Evolutionary conservation across 2,888 invertebrate genomes (phyloP).

Genomic region (Lutraria lutraria): DNA sequence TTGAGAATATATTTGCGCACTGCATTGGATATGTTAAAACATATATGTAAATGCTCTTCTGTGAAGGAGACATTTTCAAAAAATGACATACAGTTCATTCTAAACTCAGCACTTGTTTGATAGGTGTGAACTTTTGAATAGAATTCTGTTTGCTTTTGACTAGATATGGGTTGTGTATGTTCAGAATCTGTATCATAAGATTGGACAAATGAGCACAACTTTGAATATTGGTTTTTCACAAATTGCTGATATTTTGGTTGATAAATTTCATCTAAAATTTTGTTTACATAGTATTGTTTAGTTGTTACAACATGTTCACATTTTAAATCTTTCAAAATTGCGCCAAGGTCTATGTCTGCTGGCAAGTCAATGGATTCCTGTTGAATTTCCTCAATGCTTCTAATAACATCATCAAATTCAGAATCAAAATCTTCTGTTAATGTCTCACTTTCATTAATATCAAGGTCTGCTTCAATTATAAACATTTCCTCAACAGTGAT

Average conservation of each 20-base stretch:
- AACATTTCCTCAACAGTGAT: not conserved
- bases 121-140: too few relatives aligned
- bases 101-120: too few relatives aligned
- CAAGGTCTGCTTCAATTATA: not conserved
- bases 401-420: not conserved
- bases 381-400: constrained; percentile 15
- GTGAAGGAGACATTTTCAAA: too few relatives aligned
- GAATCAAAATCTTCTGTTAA: not conserved
- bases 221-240: too few relatives aligned
- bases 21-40: too few relatives aligned
- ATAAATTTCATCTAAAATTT: not conserved
- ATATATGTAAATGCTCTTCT: too few relatives aligned
- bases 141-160: too few relatives aligned
- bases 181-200: too few relatives aligned
- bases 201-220: too few relatives aligned
- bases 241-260: not conserved
- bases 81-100: too few relatives aligned
- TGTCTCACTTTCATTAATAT: not conserved
- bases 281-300: not conserved
- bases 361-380: constrained; percentile 2
- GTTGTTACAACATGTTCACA: constrained; percentile 13
- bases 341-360: not conserved
- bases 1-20: too few relatives aligned
- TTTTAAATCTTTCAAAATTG: not conserved
- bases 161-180: too few relatives aligned